A percentile compares a stretch with the other conserved stretches of the same genome.
These are phyloP conservation scores for Drymonia ruficornis DNA, from an alignment of 2,888 invertebrate species.

Conservation along the genomic window DNA sequence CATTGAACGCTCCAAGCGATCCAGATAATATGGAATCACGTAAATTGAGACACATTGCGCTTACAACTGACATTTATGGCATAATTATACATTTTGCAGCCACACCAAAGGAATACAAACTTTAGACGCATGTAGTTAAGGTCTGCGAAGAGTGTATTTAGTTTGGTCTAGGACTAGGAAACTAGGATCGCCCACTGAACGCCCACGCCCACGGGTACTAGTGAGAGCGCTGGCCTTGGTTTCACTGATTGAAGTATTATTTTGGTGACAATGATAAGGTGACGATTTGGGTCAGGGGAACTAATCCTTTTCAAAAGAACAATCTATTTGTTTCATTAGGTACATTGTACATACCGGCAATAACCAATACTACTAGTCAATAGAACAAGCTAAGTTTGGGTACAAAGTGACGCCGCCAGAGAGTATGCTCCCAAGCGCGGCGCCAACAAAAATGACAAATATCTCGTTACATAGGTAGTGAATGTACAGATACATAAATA, in stretches of 20 bases:
- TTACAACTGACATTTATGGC: not conserved
- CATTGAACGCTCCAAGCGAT: slow-evolving; percentile 5
- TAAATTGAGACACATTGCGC: slow-evolving; percentile 21
- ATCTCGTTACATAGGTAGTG: no score
- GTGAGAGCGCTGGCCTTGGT: not conserved
- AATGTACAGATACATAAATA: no score
- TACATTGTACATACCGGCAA: no score
- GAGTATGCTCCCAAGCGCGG: no score
- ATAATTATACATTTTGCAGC: not conserved
- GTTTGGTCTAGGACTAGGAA: not conserved
- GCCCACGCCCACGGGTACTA: not conserved
- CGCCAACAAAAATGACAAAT: no score
- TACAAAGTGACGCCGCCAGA: no score
- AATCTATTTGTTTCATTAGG: no score
- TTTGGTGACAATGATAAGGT: not conserved
- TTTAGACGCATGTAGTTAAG: not conserved
- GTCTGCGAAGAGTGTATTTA: not conserved
- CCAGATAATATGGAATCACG: slow-evolving; percentile 7
- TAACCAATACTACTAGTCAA: no score
- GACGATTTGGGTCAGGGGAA: not conserved
- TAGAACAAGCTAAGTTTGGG: no score
- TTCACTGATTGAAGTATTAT: not conserved
- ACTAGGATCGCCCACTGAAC: not conserved
- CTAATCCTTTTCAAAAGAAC: not conserved
- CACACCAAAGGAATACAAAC: not conserved